phyloP scores from a whole-genome alignment of 2,797 vertebrate genomes.

The Astyanax mexicanus region DNA sequence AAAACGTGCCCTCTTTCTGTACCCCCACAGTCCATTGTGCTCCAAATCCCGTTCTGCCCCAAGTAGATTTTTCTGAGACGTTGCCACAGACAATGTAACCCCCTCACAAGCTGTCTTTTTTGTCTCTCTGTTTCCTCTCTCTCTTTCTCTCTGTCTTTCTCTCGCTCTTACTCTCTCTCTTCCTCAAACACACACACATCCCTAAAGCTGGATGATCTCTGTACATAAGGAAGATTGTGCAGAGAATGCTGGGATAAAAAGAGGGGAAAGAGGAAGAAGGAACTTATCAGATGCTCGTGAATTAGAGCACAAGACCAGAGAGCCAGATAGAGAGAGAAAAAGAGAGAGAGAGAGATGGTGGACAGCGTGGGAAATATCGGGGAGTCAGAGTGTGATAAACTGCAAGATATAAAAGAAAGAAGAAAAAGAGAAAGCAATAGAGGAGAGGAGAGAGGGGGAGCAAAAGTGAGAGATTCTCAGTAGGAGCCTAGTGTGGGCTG shows the following conservation, averaged over 20 bases:
- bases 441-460: conserved; percentile 7
- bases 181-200: conserved; percentile 55
- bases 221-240: conserved; percentile 42
- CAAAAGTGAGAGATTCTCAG: conserved; percentile 56
- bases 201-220: conserved; percentile 76
- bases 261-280: conserved; percentile 8
- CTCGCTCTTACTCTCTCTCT: conserved; percentile 52
- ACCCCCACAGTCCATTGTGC: conserved; percentile 83
- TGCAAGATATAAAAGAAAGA: conserved; percentile 4
- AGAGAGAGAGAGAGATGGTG: conserved; percentile 13
- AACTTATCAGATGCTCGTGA: neutral
- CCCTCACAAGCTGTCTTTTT: conserved; percentile 84
- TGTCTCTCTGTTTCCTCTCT: conserved; percentile 68
- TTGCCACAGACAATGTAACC: conserved; percentile 82
- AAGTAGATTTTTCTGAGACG: conserved; percentile 82
- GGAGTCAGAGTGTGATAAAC: conserved; percentile 13
- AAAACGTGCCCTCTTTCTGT: conserved; percentile 82
- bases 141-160: neutral
- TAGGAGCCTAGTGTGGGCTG: conserved; percentile 74
- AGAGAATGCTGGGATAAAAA: conserved; percentile 14
- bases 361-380: conserved; percentile 27
- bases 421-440: neutral
- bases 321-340: conserved; percentile 14
- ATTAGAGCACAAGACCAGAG: neutral
- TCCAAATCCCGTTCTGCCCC: conserved; percentile 82